Percentiles rank a stretch among this genome's conserved stretches.
Conservation (phyloP, 2,797 vertebrate species). For the Nothura maculosa region DNA sequence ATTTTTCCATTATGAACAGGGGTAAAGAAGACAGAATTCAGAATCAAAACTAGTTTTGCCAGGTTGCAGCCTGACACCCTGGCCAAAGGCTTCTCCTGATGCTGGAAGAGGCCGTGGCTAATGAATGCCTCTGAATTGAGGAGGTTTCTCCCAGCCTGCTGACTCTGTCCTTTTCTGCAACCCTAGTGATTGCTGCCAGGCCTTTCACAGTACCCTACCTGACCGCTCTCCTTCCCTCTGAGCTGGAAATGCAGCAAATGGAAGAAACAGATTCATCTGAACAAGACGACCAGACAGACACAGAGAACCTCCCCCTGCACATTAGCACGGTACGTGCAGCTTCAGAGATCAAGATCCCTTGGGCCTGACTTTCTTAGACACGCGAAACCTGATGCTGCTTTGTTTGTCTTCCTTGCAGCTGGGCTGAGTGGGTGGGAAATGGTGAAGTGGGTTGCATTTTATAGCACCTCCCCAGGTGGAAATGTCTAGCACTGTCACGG, state of each 20-base stretch:
- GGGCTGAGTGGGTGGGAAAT: not conserved
- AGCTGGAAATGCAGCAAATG: slow-evolving; percentile 95
- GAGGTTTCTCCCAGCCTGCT: not conserved
- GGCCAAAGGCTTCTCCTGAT: not conserved
- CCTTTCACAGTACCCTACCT: slow-evolving; percentile 93
- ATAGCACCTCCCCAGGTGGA: too few species aligned
- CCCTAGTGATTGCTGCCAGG: slow-evolving; percentile 93
- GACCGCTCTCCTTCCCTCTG: slow-evolving; percentile 94
- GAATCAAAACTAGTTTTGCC: not conserved
- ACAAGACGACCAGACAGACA: slow-evolving; percentile 97
- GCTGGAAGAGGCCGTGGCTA: not conserved
- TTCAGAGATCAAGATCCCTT: not conserved
- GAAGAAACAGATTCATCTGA: slow-evolving; percentile 98
- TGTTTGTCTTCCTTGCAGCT: not conserved
- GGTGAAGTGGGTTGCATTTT: not conserved
- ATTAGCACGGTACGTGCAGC: slow-evolving; percentile 76
- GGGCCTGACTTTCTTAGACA: not conserved
- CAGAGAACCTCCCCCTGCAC: slow-evolving; percentile 89
- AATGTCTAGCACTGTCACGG: too few species aligned
- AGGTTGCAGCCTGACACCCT: not conserved
- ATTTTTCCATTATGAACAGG: not conserved
- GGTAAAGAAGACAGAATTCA: not conserved
- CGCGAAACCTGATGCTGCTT: not conserved
- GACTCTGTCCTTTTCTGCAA: not conserved
- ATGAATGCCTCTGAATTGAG: not conserved